Base-by-base conservation (phyloP, 2,888 invertebrate genomes). In the Protonemura montana region DNA sequence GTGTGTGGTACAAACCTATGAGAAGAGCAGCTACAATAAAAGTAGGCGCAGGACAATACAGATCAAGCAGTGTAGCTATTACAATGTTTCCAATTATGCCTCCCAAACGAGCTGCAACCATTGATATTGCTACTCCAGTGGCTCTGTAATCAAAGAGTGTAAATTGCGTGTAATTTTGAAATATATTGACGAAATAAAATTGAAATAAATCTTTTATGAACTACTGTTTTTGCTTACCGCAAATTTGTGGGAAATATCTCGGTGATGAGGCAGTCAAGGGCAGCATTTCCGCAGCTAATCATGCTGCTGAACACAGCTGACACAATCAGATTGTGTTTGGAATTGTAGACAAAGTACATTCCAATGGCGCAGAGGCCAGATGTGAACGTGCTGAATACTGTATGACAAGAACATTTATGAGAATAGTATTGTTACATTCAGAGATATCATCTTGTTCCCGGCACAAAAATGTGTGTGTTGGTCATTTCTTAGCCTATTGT, bases 211-310 rank as follows among this genome's bases (percentile, higher is more conserved):
- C 5, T 16, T 26, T 7, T 25, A n/a, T n/a, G n/a, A n/a, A n/a
- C n/a, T n/a, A 41, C 81, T 26, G 27, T 25, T 81, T n/a, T 81
- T 30, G 27, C 87, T 87, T 92, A 96, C 96, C 97, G 94, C 90
- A 98, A 93, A 92, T 97, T 95, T 78, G 98, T 98, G 59, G 98
- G 98, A 91, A 98, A 98, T 88, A 98, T 96, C 93, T 98, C 98
- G 29, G 97, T 97, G 90, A 97, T 97, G 89, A 98, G 94, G 90
- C 98, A 98, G 92, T 98, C 98, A 88, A 98, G 93, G 3, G 98
- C 96, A 85, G 97, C 97, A 91, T 97, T 97, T 88, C 97, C 97
- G 91, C 97, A 97, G 86, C 97, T 97, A 89, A 97, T 97, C 87
- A 97, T 96, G 85, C 96, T 96, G 90, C 96, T 97, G 92, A 97